Evolutionary conservation across 2,113 vertebrate species (phyloP).

Genomic region (Silurus glanis): DNA sequence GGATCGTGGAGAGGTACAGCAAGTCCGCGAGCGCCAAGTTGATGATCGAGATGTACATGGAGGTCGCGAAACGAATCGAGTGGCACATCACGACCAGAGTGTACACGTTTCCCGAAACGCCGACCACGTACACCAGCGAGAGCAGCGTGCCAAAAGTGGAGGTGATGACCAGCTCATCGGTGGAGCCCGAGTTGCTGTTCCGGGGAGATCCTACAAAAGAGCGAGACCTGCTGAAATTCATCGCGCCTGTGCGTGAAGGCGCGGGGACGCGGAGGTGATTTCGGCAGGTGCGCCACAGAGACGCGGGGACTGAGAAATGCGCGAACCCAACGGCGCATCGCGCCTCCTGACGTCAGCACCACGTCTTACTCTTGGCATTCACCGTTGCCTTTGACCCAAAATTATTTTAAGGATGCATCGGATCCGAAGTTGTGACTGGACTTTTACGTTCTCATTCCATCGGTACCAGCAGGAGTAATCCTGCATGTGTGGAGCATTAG

Average conservation of each 20-base stretch:
- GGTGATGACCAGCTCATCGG: slow-evolving; percentile 78
- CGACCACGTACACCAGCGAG: slow-evolving; percentile 82
- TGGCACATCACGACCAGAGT: slow-evolving; percentile 90
- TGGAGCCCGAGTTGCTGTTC: slow-evolving; percentile 55
- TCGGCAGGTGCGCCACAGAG: slow-evolving; percentile 25
- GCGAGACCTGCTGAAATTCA: slow-evolving; percentile 65
- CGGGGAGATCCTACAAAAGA: slow-evolving; percentile 52
- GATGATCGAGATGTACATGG: slow-evolving; percentile 89
- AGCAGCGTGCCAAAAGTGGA: slow-evolving; percentile 85
- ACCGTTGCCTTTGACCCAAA: not conserved
- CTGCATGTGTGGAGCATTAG: not conserved
- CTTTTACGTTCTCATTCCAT: not conserved
- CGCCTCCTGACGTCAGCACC: slow-evolving; percentile 68
- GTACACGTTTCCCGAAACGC: slow-evolving; percentile 86
- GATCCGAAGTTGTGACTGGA: not conserved
- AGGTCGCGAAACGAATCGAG: slow-evolving; percentile 83
- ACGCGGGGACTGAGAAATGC: slow-evolving; percentile 19
- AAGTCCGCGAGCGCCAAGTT: slow-evolving; percentile 89
- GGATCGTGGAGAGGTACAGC: slow-evolving; percentile 91
- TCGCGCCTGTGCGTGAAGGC: slow-evolving; percentile 39
- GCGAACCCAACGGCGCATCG: slow-evolving; percentile 47
- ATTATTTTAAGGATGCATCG: not conserved
- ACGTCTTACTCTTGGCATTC: not conserved
- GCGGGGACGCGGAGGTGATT: slow-evolving; percentile 26
- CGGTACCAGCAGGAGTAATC: not conserved